Base-by-base conservation (phyloP, 64 coral and sea anemone species). In the Porites lutea region DNA sequence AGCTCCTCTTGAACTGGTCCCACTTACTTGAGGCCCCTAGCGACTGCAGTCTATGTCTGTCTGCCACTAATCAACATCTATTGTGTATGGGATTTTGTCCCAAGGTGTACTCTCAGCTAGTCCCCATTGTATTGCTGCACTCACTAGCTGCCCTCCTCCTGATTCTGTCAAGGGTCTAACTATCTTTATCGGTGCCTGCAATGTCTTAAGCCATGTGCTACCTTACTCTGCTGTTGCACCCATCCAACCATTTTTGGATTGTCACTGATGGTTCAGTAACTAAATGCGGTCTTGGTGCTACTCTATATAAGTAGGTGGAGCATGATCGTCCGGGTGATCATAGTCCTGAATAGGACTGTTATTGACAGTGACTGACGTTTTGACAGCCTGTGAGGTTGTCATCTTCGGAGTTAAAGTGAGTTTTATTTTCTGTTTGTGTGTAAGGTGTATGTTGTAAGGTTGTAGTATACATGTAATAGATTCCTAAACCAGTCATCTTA, bases 1-100 rank as follows among this genome's bases (percentile, higher is more conserved):
- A 82, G 27, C 57, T 82, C 23, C 57, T 82, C 13, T 4, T 23
- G 2, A 82, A 82, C 58, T 82, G 79, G 79, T n/a, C 20, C 15
- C 59, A 63, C 3, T 13, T 64, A 8, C 58, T 82, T 57, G 4
- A 21, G 58, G 57, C 59, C 48, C 79, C 47, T 1, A 53, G 58
- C 12, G 6, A 59, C 23, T 82, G 57, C 59, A 18, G 64, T 20
- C 79, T 82, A 47, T 3, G 58, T 13, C 23, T 82, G 10, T 65
- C 59, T 27, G 0, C 79, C 13, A 37, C 58, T 0, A 82, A 8
- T 82, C 59, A 7, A 82, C 79, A 22, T 63, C 59, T 13, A 82
- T 82, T 47, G 23, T 82, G 1, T 12, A 15, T 47, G 62, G 79
- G 12, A 82, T 82, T 18, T 63, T 27, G 79, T 63, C 59, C 27